A percentile compares a stretch with the other conserved stretches of the same genome.
phyloP scores from a whole-genome alignment of 2,888 invertebrate genomes.

The Nipponacmea schrenckii region DNA sequence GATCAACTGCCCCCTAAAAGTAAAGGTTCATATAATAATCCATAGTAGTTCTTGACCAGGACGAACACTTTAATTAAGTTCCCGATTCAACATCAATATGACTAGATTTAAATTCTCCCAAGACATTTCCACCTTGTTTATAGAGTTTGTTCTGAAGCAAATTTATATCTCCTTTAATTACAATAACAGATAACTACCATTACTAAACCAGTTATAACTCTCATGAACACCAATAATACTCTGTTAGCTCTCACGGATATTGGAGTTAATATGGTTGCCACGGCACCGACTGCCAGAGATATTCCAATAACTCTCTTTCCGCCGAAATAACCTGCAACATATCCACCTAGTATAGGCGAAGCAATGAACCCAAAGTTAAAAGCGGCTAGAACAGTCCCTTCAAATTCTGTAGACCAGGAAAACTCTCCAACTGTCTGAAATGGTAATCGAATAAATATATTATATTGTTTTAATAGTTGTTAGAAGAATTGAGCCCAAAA shows the following conservation, averaged over 20 bases:
- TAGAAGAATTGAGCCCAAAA: no score
- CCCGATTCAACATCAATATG: no score
- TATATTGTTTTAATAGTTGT: not conserved
- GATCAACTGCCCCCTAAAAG: constrained; percentile 61
- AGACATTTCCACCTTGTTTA: no score
- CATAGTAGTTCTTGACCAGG: no score
- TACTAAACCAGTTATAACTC: constrained; percentile 83
- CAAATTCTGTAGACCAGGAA: constrained; percentile 46
- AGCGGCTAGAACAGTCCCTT: constrained; percentile 50
- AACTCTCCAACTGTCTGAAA: constrained; percentile 27
- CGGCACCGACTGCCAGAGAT: constrained; percentile 82
- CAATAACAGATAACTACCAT: constrained; percentile 72
- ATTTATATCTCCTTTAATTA: no score
- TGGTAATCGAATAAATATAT: no score
- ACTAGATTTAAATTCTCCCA: no score
- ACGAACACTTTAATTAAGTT: no score
- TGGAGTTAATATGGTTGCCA: constrained; percentile 85
- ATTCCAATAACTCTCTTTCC: constrained; percentile 86
- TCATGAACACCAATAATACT: constrained; percentile 76
- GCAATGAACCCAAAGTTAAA: constrained; percentile 61
- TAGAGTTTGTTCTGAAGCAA: no score
- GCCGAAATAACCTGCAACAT: constrained; percentile 81
- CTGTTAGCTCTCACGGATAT: constrained; percentile 78
- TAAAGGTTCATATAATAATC: no score
- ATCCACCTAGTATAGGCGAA: constrained; percentile 57